A percentile compares a stretch with the other conserved stretches of the same genome.
Evolutionary conservation across 2,888 invertebrate species (phyloP).

Genomic region (Tiphia femorata): DNA sequence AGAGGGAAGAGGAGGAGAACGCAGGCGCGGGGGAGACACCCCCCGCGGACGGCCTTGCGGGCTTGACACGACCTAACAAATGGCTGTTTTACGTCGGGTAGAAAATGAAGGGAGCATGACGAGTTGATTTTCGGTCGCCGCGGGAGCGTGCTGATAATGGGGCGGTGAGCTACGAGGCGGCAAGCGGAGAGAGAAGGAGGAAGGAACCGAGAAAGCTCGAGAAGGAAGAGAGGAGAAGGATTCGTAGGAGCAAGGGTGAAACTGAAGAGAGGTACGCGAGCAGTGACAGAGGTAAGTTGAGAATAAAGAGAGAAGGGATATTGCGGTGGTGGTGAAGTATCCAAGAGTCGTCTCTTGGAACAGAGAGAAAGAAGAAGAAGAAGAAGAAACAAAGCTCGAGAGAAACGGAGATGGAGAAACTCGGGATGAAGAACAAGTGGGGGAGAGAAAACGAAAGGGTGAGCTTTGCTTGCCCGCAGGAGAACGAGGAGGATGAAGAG

Average conservation of each 20-base stretch:
- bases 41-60: constrained; percentile 62
- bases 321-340: background rate
- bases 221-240: background rate
- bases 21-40: constrained; percentile 51
- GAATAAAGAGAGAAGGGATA: constrained; percentile 26
- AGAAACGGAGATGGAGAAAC: background rate
- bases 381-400: background rate
- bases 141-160: constrained; percentile 43
- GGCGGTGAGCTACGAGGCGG: constrained; percentile 23
- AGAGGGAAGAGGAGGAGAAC: constrained; percentile 22
- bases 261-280: background rate
- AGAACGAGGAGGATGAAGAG: constrained; percentile 18
- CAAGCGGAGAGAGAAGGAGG: constrained; percentile 4
- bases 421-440: background rate
- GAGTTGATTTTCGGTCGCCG: constrained; percentile 65
- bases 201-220: background rate
- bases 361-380: constrained; percentile 17
- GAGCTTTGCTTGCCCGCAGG: background rate
- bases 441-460: constrained; percentile 18
- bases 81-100: constrained; percentile 68
- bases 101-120: constrained; percentile 69
- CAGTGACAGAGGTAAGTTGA: constrained; percentile 10
- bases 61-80: constrained; percentile 67
- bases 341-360: too few species aligned
- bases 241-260: constrained; percentile 2